Evolutionary conservation across 1,140 invertebrate species (phyloP).

Genomic region (Bombus sibiricus): DNA sequence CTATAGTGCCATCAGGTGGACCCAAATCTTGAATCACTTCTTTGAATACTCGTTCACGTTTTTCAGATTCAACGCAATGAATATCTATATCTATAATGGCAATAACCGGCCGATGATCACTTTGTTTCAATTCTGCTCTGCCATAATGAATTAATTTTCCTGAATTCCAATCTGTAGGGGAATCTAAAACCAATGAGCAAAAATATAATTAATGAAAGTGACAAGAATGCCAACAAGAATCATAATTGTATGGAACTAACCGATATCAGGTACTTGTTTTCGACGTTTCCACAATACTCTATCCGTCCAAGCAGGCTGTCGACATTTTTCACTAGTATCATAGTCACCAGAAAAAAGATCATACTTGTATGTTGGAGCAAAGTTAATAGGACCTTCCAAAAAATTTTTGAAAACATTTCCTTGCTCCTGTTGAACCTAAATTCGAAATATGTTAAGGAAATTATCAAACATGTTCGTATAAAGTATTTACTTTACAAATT

Average conservation of each 20-base stretch:
- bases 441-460: conserved; percentile 5
- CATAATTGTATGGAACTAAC: conserved; percentile 71
- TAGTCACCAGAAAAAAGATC: conserved; percentile 99
- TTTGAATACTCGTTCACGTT: conserved; percentile 89
- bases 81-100: conserved; percentile 95
- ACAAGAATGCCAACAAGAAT: neutral
- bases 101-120: conserved; percentile 98
- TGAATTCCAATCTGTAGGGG: conserved; percentile 86
- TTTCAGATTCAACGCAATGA: conserved; percentile 88
- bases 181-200: conserved; percentile 70
- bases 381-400: conserved; percentile 95
- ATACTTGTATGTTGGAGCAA: conserved; percentile 99
- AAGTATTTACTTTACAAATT: neutral
- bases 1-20: conserved; percentile 97
- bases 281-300: conserved; percentile 94
- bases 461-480: neutral
- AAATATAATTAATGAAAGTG: conserved; percentile 5
- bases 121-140: conserved; percentile 97
- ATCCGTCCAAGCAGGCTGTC: conserved; percentile 99
- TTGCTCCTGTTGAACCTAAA: conserved; percentile 87
- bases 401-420: conserved; percentile 98
- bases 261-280: conserved; percentile 88
- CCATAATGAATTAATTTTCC: conserved; percentile 96
- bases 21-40: conserved; percentile 94
- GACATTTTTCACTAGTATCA: conserved; percentile 99